phyloP scores from a whole-genome alignment of 2,113 vertebrate species.

The Charina bottae region DNA sequence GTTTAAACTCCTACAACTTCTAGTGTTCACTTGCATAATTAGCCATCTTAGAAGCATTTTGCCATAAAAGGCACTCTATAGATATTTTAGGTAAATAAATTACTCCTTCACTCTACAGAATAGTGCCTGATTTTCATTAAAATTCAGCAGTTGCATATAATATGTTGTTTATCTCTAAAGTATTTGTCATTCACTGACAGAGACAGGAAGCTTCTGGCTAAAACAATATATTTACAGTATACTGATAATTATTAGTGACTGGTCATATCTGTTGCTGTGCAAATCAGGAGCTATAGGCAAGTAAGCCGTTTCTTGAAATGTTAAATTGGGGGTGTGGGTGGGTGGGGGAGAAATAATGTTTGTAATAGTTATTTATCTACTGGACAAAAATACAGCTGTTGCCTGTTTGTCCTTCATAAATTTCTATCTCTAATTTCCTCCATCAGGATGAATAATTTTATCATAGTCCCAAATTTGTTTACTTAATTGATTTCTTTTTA shows the following conservation, averaged over 20 bases:
- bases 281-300: accelerated
- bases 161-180: not conserved
- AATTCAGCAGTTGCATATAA: not conserved
- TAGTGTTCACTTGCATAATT: not conserved
- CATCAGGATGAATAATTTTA: not conserved
- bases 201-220: not conserved
- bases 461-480: accelerated
- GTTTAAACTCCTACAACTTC: not conserved
- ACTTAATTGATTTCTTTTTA: not conserved
- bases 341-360: not conserved
- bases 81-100: not conserved
- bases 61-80: not conserved
- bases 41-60: not conserved
- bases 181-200: not conserved
- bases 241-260: not conserved
- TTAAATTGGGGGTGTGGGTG: not conserved
- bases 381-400: not conserved
- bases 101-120: not conserved
- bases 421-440: constrained; percentile 22
- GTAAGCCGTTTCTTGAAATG: not conserved
- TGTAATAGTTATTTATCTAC: not conserved
- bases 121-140: not conserved
- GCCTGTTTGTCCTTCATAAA: constrained; percentile 8
- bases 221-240: not conserved
- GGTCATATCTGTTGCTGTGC: accelerated